Base-by-base conservation (phyloP, 1,140 invertebrate genomes). In the Ridgeia piscesae region DNA sequence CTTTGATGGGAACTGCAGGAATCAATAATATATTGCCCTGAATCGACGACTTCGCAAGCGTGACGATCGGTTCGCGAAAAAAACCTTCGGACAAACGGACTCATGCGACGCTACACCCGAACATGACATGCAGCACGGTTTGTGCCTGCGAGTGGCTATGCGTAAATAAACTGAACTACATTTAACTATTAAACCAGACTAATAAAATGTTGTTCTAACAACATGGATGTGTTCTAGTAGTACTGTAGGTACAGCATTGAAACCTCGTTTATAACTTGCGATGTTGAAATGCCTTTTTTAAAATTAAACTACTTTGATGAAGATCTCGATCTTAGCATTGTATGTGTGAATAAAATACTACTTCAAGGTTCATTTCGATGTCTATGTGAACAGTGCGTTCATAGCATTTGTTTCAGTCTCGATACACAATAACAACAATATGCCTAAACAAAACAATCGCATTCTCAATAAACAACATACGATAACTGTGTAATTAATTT, bases 311-410 rank as follows among this genome's bases (percentile, higher is more conserved):
- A 77, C 58, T 21, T 77, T 77, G 58, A 77, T 21, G 58, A 77
- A 4, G 58, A 77, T 4, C 11, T 77, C 17, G n/a, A n/a, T 77
- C 58, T 77, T 77, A 77, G 58, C 58, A 42, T 77, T 77, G 58
- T 77, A 77, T 77, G 58, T 77, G 58, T 77, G 58, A 77, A 77
- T 77, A 77, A 77, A 77, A 77, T 77, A 77, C 27, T 77, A 77
- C 42, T 42, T 77, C 27, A 77, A 21, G 58, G 27, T 6, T n/a
- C n/a, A n/a, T n/a, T 77, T 77, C 58, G 27, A 77, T 77, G 58
- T 77, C 17, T 31, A 77, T 77, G 58, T 77, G 58, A 77, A 4
- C 4, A 21, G 58, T 77, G 58, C 4, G 58, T 21, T 77, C 58
- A 77, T 4, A 21, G 0, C 0, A 77, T 27, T 77, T 77, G 11